phyloP scores from a whole-genome alignment of 2,888 invertebrate species.

The Aquatica leii region DNA sequence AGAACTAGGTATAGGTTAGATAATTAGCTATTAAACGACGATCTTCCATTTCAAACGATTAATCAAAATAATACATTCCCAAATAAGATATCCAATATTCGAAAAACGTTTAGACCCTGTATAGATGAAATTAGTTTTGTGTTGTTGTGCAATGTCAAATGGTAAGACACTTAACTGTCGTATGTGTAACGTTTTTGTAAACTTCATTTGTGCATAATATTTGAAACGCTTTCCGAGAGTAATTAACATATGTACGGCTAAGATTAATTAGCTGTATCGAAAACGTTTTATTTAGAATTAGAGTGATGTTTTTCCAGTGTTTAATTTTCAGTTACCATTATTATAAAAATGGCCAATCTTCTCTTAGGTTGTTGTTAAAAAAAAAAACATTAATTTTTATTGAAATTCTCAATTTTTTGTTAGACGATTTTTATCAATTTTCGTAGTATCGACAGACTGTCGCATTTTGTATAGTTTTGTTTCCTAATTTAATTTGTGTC shows the following conservation, averaged over 20 bases:
- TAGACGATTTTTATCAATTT: no score
- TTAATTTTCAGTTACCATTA: conserved; percentile 12
- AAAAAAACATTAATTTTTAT: no score
- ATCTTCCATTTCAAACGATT: conserved; percentile 6
- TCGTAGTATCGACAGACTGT: neutral
- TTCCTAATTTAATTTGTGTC: neutral
- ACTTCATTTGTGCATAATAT: neutral
- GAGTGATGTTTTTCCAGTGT: neutral
- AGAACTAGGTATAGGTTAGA: neutral
- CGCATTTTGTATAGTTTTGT: neutral
- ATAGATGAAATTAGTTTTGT: neutral
- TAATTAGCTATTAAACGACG: conserved; percentile 6
- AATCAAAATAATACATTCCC: conserved; percentile 11
- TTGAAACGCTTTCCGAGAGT: conserved; percentile 11
- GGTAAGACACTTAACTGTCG: neutral
- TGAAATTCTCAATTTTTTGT: no score
- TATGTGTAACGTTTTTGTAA: conserved; percentile 3
- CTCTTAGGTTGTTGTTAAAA: neutral
- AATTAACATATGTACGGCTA: conserved; percentile 16
- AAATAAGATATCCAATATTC: neutral
- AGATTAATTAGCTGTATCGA: neutral
- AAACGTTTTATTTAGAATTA: conserved; percentile 5
- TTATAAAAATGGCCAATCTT: neutral
- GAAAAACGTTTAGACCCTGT: conserved; percentile 8
- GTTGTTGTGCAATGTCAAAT: conserved; percentile 11